These are phyloP conservation scores for Augiades crinisus DNA, from an alignment of 2,888 invertebrate genomes.

Conservation along the genomic window DNA sequence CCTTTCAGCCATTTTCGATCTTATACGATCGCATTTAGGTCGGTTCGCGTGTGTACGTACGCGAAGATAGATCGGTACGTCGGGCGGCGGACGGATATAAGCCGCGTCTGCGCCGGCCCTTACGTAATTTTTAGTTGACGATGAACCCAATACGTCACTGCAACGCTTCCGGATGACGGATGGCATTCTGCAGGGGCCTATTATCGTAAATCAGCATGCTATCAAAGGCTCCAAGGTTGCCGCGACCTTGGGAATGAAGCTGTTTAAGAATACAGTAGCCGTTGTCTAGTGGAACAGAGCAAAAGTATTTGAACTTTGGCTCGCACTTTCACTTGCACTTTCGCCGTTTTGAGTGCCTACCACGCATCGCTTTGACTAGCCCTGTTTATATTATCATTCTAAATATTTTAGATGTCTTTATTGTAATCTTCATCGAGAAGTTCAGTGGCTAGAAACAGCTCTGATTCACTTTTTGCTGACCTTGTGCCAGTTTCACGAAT, in stretches of 20 bases:
- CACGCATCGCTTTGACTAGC: constrained; percentile 1
- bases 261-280: constrained; percentile 8
- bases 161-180: constrained; percentile 69
- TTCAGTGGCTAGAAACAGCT: neutral
- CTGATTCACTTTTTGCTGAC: constrained; percentile 1
- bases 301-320: constrained; percentile 18
- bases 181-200: constrained; percentile 49
- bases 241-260: constrained; percentile 45
- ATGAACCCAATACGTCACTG: constrained; percentile 75
- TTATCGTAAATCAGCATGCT: constrained; percentile 48
- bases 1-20: constrained; percentile 53
- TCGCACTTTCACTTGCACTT: constrained; percentile 26
- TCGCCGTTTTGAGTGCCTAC: constrained; percentile 20
- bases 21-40: constrained; percentile 52
- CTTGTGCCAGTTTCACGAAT: constrained; percentile 4
- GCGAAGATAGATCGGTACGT: constrained; percentile 45
- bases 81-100: constrained; percentile 59
- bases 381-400: neutral
- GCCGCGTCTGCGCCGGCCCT: constrained; percentile 69
- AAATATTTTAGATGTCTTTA: neutral
- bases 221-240: constrained; percentile 44
- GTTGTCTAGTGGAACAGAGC: constrained; percentile 5
- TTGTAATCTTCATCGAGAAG: neutral
- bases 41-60: constrained; percentile 42
- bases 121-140: constrained; percentile 74